Conservation (phyloP, 2,113 vertebrate genomes). For the Atrichornis clamosus region DNA sequence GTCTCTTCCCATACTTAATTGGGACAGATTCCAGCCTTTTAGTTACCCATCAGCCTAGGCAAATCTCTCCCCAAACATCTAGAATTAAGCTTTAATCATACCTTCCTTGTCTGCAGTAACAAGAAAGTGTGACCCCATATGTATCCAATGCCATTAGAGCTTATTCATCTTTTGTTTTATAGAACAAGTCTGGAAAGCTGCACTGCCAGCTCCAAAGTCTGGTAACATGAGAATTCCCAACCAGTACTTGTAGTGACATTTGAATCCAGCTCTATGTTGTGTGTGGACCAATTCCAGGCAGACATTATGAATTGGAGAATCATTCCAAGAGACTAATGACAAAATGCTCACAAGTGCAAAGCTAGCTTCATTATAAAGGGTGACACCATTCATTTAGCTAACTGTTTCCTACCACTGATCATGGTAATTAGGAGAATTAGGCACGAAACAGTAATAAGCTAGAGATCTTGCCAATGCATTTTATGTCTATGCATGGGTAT, state of each 20-base stretch:
- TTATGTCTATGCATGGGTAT: neutral
- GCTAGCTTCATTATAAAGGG: neutral
- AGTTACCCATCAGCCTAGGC: neutral
- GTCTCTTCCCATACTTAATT: neutral
- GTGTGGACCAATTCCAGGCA: neutral
- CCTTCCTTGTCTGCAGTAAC: neutral
- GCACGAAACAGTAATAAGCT: neutral
- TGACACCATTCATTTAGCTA: neutral
- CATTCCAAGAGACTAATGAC: neutral
- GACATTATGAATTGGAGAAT: neutral
- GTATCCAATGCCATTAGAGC: neutral
- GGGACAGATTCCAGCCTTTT: neutral
- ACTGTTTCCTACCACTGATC: neutral
- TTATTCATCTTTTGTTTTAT: neutral
- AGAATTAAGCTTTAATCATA: neutral
- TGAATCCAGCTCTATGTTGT: neutral
- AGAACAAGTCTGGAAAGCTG: neutral
- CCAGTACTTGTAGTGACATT: neutral
- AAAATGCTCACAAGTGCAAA: neutral
- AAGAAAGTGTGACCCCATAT: neutral
- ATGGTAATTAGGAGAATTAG: slow-evolving; percentile 35
- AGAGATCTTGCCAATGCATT: neutral
- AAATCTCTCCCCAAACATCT: neutral
- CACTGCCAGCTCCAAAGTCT: neutral
- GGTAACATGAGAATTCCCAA: neutral